Evolutionary conservation across 2,888 invertebrate genomes (phyloP).

Genomic region (Acholoe squamosa): DNA sequence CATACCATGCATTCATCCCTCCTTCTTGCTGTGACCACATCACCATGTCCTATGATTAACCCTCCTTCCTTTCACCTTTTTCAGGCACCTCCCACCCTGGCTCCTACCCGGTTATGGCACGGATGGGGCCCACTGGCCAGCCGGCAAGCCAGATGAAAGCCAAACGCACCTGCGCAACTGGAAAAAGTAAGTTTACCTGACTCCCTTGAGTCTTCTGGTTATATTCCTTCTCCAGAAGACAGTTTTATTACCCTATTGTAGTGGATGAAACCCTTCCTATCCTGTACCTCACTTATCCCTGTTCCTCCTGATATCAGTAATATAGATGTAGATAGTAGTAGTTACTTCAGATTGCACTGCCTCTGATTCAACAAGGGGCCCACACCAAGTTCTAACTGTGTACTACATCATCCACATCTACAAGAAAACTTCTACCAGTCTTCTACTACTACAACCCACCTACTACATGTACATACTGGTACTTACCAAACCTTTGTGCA

Average conservation of each 20-base stretch:
- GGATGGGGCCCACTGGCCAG: constrained; percentile 69
- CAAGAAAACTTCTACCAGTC: no score
- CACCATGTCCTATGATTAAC: no score
- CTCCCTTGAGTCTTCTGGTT: neutral
- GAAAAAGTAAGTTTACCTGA: constrained; percentile 67
- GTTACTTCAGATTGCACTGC: neutral
- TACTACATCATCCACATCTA: no score
- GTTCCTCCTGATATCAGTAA: neutral
- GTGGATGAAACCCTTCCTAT: neutral
- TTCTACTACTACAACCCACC: no score
- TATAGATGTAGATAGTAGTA: neutral
- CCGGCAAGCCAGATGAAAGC: constrained; percentile 58
- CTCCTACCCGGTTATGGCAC: constrained; percentile 71
- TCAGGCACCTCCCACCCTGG: constrained; percentile 72
- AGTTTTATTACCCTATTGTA: neutral
- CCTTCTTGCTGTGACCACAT: no score
- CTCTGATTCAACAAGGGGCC: no score
- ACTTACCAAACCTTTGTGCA: no score
- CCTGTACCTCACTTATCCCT: neutral
- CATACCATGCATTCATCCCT: no score
- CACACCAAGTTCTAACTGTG: no score
- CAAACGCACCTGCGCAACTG: constrained; percentile 67
- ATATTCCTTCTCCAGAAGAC: neutral
- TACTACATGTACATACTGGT: no score
- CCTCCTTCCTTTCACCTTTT: neutral